phyloP scores from a whole-genome alignment of 2,797 vertebrate species.

The Threskiornis aethiopicus region DNA sequence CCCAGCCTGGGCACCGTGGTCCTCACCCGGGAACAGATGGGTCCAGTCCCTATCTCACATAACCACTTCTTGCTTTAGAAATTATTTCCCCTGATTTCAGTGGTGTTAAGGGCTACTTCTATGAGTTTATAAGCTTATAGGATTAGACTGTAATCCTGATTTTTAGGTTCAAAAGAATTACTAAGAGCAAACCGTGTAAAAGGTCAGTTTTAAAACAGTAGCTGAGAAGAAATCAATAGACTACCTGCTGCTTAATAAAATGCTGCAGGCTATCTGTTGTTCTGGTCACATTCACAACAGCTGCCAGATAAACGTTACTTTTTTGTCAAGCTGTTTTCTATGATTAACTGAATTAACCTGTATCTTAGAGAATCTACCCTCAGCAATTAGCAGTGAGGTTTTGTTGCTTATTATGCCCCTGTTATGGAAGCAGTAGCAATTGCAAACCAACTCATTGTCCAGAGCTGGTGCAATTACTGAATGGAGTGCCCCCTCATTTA shows the following conservation, averaged over 20 bases:
- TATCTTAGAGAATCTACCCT: not conserved
- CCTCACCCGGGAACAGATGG: not conserved
- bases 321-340: not conserved
- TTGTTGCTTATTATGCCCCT: not conserved
- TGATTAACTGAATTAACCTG: not conserved
- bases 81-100: not conserved
- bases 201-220: not conserved
- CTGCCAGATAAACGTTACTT: not conserved
- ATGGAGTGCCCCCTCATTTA: conserved; percentile 6
- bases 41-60: not conserved
- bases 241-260: not conserved
- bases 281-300: not conserved
- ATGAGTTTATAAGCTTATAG: not conserved
- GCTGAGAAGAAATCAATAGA: not conserved
- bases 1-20: not conserved
- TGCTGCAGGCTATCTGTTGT: not conserved
- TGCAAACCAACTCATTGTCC: not conserved
- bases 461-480: not conserved
- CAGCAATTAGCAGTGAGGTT: conserved; percentile 7
- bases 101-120: not conserved
- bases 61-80: not conserved
- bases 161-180: not conserved
- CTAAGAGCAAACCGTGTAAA: not conserved
- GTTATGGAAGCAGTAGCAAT: not conserved
- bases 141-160: not conserved